Evolutionary conservation across 2,888 invertebrate species (phyloP).

Genomic region (Cheilosia pagana): DNA sequence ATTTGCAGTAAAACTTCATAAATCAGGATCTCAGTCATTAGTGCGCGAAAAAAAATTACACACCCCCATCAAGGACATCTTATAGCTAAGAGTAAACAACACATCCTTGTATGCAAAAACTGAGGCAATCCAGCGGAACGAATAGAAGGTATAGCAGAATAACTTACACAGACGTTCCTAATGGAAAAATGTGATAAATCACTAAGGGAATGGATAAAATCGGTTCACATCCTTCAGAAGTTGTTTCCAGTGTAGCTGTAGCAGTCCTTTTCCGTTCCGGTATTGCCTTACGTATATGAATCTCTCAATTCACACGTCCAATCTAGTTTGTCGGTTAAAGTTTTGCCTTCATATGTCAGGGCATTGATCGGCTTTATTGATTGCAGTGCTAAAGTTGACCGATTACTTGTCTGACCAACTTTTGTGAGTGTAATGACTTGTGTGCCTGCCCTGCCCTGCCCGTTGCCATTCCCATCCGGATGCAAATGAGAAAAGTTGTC

Average conservation of each 20-base stretch:
- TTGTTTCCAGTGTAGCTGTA: constrained; percentile 35
- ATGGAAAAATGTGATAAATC: constrained; percentile 75
- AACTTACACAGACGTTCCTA: constrained; percentile 71
- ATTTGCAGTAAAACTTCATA: constrained; percentile 64
- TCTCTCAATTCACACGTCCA: constrained; percentile 46
- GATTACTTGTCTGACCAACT: constrained; percentile 70
- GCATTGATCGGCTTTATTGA: constrained; percentile 53
- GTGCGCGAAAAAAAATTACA: constrained; percentile 28
- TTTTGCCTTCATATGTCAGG: constrained; percentile 29
- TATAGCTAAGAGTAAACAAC: constrained; percentile 23
- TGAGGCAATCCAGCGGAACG: neutral
- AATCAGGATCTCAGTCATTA: constrained; percentile 68
- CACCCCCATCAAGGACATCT: constrained; percentile 50
- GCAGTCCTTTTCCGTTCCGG: neutral
- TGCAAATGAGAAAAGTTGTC: constrained; percentile 66
- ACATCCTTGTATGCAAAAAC: constrained; percentile 19
- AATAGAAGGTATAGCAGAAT: constrained; percentile 64
- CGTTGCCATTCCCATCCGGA: constrained; percentile 37
- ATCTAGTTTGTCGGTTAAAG: constrained; percentile 15
- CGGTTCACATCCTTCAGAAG: constrained; percentile 61
- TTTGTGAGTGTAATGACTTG: constrained; percentile 65
- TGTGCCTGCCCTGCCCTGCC: constrained; percentile 16
- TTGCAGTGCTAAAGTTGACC: constrained; percentile 62
- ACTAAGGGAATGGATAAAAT: constrained; percentile 69
- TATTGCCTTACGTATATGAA: constrained; percentile 7